Base-by-base conservation (phyloP, 37 sponge, comb jelly and placozoan species). In the Amphimedon queenslandica region DNA sequence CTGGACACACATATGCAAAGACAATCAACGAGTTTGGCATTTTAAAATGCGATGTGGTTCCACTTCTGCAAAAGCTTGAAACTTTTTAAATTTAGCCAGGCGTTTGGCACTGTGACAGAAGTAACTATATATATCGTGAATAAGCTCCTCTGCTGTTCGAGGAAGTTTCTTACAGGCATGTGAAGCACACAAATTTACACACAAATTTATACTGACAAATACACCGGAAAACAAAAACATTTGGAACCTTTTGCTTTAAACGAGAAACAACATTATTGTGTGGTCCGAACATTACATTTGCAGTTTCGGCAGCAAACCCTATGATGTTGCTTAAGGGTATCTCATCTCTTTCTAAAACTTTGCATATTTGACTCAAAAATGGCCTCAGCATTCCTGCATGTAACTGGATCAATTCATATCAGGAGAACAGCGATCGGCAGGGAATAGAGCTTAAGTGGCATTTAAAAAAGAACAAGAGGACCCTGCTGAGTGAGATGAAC, bases 151-250 rank as follows among this genome's bases (percentile, higher is more conserved):
- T 3, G 68, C 70, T 37, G 63, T 60, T 0, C 74, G 23, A 24
- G 70, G 75, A 35, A 74, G 82, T 2, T 18, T 56, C 73, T 72
- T 65, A 73, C 51, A 53, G 5, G 58, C 66, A 60, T 69, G 61
- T 6, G 57, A 41, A n/a, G 69, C 20, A 72, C 40, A 71, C 25
- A 81, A 73, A 66, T 73, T 35, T 38, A 57, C 56, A 30, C 64
- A 60, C n/a, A n/a, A n/a, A n/a, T n/a, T n/a, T n/a, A n/a, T n/a
- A n/a, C 29, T 81, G 81, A 58, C 74, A 81, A 21, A 81, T 67
- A 72, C 74, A 81, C 23, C 74, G 61, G 21, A 53, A 55, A 39
- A 69, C 65, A 24, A 68, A 77, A 6, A 77, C 8, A 29, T 75
- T 68, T 42, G 79, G 79, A 36, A 56, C 42, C 36, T 58, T 69